Evolutionary conservation across 2,888 invertebrate genomes (phyloP).

Genomic region (Keiferia lycopersicella): DNA sequence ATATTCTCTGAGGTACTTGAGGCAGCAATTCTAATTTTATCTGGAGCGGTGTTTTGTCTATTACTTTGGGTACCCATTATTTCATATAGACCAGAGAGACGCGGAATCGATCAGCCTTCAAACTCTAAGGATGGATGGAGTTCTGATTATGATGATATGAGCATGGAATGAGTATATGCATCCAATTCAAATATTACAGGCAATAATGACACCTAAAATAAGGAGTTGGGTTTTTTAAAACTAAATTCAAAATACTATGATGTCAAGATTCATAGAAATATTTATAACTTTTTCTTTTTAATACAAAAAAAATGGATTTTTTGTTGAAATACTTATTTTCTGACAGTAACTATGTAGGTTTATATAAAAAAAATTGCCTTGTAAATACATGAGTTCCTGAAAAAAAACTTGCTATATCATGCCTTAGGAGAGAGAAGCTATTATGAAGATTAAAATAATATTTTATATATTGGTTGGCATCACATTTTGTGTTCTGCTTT

Average conservation of each 20-base stretch:
- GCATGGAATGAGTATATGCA: background rate
- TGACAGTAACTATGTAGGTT: background rate
- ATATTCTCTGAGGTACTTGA: slow-evolving; percentile 9
- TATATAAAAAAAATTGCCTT: background rate
- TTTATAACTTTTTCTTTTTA: too few relatives aligned
- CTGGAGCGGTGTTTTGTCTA: slow-evolving; percentile 20
- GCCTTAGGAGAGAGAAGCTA: background rate
- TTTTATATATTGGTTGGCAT: background rate
- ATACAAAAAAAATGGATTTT: background rate
- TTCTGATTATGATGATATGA: background rate
- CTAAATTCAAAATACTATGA: too few relatives aligned
- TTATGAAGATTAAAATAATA: slow-evolving; percentile 6
- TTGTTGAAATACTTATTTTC: background rate
- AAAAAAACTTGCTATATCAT: background rate
- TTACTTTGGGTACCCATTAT: slow-evolving; percentile 23
- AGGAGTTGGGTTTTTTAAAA: background rate
- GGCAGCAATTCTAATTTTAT: slow-evolving; percentile 17
- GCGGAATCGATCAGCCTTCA: background rate
- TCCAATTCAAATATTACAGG: background rate
- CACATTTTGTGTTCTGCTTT: slow-evolving; percentile 16
- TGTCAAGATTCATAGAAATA: too few relatives aligned
- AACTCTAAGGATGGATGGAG: background rate
- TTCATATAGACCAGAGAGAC: background rate
- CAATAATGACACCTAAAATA: background rate
- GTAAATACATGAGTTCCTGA: background rate